Evolutionary conservation across 92 coral and sea anemone genomes (phyloP), one percentile per base, ranked within the genome.

Genomic region (Umimayanthus kanabou): DNA sequence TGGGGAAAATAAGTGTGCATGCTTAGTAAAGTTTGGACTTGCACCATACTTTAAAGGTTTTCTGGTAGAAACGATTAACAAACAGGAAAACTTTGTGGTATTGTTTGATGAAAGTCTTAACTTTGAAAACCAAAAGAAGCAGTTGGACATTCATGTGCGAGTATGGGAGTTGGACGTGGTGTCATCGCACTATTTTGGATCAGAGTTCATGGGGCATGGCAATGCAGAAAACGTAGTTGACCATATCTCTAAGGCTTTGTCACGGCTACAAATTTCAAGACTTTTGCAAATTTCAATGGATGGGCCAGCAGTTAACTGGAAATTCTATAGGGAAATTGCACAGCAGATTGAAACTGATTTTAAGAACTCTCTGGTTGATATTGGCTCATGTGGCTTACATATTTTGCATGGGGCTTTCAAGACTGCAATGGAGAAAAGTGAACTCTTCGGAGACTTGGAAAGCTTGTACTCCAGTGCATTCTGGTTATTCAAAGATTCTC

Each of bases 401-500:
- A 84, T 84, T 69, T 84, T 84, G 64, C 88, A 84, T 84, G 80
- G 88, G 14, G 80, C 88, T 33, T 84, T 84, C 43, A 84, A 84
- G 79, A 84, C 88, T 45, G 88, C 88, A 37, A 84, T 84, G 55
- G 88, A 85, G 58, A 85, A 85, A 85, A 73, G 80, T 69, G 55
- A 85, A 85, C 80, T 85, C 47, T 85, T 85, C 71, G 71, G 88
- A 23, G 88, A 73, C 23, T 85, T 85, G 71, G 88, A 85, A 85
- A 85, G 80, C 80, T 85, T 71, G 80, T 85, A 25, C 76, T 25
- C 47, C 88, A 85, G 88, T 72, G 80, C 80, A 49, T 85, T 73
- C 88, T 85, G 88, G 88, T 79, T 85, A 29, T 85, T 85, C 76
- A 85, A 85, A 85, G 87, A 85, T 73, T 85, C 88, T 85, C 88